A percentile compares a stretch with the other conserved stretches of the same genome.
phyloP scores from a whole-genome alignment of 2,113 vertebrate species.

The Chionodraco myersi region DNA sequence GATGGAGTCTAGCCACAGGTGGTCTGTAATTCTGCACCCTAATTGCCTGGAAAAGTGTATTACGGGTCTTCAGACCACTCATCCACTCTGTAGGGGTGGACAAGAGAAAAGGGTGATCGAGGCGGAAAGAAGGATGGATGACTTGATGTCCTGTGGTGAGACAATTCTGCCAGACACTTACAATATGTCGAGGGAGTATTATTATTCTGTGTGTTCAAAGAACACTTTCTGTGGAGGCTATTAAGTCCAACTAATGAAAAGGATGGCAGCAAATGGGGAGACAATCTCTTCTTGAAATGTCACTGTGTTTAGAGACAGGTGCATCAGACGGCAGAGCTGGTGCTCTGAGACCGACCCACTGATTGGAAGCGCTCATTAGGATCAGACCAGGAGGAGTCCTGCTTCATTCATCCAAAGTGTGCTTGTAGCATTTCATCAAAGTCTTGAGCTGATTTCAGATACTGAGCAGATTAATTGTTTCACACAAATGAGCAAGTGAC shows the following conservation, averaged over 20 bases:
- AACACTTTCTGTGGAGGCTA: constrained; percentile 72
- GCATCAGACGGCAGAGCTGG: constrained; percentile 35
- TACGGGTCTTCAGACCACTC: constrained; percentile 81
- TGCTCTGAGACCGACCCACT: background rate
- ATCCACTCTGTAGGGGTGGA: constrained; percentile 80
- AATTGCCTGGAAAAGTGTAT: constrained; percentile 84
- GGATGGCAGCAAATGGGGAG: constrained; percentile 73
- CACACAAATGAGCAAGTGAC: no score
- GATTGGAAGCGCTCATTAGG: background rate
- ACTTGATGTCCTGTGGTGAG: constrained; percentile 78
- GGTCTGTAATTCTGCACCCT: constrained; percentile 82
- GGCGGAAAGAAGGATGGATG: constrained; percentile 75
- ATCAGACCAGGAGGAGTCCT: background rate
- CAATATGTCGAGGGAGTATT: constrained; percentile 67
- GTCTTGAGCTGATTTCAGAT: background rate
- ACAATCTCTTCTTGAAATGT: constrained; percentile 82
- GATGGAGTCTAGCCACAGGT: constrained; percentile 81
- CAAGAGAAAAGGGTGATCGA: constrained; percentile 77
- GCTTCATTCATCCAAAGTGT: background rate
- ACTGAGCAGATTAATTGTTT: no score
- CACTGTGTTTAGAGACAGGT: constrained; percentile 74
- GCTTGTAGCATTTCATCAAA: background rate
- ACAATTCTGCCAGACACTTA: constrained; percentile 79
- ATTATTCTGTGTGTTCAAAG: constrained; percentile 74
- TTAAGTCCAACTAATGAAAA: constrained; percentile 82